These are phyloP conservation scores for Timema cristinae DNA, from an alignment of 2,888 invertebrate genomes.

Conservation along the genomic window DNA sequence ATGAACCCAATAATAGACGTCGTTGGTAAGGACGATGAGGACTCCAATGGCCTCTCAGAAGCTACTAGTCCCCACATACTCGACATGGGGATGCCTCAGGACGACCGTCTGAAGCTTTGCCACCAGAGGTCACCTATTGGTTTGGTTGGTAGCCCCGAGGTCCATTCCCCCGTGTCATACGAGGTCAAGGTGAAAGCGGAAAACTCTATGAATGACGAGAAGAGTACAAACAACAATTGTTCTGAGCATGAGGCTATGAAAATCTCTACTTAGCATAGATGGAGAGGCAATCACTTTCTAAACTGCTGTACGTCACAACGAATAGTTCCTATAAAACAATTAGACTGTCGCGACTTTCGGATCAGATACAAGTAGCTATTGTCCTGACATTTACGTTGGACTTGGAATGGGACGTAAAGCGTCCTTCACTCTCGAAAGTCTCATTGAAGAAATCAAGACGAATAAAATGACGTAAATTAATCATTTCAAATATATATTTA, in stretches of 20 bases:
- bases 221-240: constrained; percentile 51
- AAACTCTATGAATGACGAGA: constrained; percentile 46
- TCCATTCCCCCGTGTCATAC: constrained; percentile 25
- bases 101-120: constrained; percentile 12
- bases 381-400: not conserved
- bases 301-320: too few relatives aligned
- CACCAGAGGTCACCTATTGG: constrained; percentile 9
- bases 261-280: constrained; percentile 53
- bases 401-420: not conserved
- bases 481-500: too few relatives aligned
- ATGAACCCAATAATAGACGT: constrained; percentile 46
- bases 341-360: too few relatives aligned
- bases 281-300: not conserved
- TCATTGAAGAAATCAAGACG: too few relatives aligned
- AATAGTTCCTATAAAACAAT: too few relatives aligned
- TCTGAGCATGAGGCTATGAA: constrained; percentile 53
- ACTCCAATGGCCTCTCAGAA: constrained; percentile 29
- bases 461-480: too few relatives aligned
- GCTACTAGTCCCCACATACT: constrained; percentile 7
- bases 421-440: too few relatives aligned
- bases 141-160: not conserved
- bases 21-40: constrained; percentile 51
- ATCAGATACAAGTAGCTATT: too few relatives aligned
- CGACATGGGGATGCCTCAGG: constrained; percentile 1
- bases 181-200: constrained; percentile 30